Evolutionary conservation across 2,797 vertebrate genomes (phyloP).

Genomic region (Chiloscyllium punctatum): DNA sequence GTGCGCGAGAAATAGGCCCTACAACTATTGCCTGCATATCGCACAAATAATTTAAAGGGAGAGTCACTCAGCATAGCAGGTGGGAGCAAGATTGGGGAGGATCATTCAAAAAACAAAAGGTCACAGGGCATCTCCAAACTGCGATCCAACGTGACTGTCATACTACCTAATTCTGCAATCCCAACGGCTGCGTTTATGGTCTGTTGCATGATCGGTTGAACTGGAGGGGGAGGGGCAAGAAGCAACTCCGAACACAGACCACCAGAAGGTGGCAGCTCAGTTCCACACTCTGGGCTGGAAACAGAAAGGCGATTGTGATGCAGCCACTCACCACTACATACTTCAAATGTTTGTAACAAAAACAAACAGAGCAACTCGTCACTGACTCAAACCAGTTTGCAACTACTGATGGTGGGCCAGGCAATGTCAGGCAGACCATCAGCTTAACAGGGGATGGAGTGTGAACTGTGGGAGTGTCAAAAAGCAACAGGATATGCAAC

Average conservation of each 20-base stretch:
- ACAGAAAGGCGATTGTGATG: neutral
- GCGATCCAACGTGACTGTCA: neutral
- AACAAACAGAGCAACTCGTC: neutral
- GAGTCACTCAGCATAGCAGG: neutral
- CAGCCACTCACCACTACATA: neutral
- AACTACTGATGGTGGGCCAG: neutral
- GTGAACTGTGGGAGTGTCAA: neutral
- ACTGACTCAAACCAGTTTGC: constrained; percentile 6
- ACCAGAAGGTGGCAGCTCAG: neutral
- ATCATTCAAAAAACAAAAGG: neutral
- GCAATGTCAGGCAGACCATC: neutral
- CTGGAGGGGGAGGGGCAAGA: neutral
- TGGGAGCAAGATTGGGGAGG: neutral
- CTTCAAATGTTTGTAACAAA: constrained; percentile 7
- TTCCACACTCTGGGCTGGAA: neutral
- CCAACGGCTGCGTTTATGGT: neutral
- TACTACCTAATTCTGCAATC: neutral
- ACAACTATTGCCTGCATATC: neutral
- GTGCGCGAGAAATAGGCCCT: neutral
- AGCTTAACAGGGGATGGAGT: neutral
- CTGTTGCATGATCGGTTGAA: neutral
- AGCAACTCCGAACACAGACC: neutral
- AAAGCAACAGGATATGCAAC: neutral
- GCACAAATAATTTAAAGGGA: neutral
- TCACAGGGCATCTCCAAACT: neutral